Evolutionary conservation across 1,140 invertebrate species (phyloP).

Genomic region (Eciton burchellii): DNA sequence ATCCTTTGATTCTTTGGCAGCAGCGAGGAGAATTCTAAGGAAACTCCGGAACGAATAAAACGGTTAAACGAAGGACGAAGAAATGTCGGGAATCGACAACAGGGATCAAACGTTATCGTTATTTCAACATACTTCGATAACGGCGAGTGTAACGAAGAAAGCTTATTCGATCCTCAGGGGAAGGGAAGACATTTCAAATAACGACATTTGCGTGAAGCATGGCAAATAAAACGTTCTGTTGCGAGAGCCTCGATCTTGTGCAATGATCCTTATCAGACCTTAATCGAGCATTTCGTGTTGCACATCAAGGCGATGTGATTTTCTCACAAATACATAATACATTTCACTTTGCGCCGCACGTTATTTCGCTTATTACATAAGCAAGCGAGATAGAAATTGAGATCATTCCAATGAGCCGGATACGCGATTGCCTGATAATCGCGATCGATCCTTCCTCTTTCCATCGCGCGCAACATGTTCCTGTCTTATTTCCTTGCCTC

Average conservation of each 20-base stretch:
- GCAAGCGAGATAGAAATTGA: not conserved
- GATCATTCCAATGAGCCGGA: too few relatives aligned
- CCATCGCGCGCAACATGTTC: not conserved
- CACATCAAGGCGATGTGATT: not conserved
- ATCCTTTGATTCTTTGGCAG: slow-evolving; percentile 14
- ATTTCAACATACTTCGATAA: slow-evolving; percentile 21
- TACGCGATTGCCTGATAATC: too few relatives aligned
- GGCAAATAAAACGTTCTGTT: not conserved
- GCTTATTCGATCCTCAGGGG: slow-evolving; percentile 4
- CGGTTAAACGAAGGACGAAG: not conserved
- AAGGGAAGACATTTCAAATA: slow-evolving; percentile 7
- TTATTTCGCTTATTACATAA: not conserved
- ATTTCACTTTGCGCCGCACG: not conserved
- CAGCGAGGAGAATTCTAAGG: slow-evolving; percentile 27
- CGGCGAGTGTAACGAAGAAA: slow-evolving; percentile 8
- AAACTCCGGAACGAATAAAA: slow-evolving; percentile 32
- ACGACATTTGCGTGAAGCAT: not conserved
- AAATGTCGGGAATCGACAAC: not conserved
- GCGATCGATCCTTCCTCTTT: too few relatives aligned
- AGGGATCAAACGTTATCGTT: slow-evolving; percentile 30
- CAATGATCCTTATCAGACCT: not conserved
- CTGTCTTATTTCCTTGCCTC: not conserved
- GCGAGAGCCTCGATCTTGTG: not conserved
- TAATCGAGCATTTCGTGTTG: not conserved
- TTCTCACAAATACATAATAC: not conserved